These are phyloP conservation scores for Eristalinus sepulchralis DNA, from an alignment of 2,888 invertebrate genomes.

Conservation along the genomic window DNA sequence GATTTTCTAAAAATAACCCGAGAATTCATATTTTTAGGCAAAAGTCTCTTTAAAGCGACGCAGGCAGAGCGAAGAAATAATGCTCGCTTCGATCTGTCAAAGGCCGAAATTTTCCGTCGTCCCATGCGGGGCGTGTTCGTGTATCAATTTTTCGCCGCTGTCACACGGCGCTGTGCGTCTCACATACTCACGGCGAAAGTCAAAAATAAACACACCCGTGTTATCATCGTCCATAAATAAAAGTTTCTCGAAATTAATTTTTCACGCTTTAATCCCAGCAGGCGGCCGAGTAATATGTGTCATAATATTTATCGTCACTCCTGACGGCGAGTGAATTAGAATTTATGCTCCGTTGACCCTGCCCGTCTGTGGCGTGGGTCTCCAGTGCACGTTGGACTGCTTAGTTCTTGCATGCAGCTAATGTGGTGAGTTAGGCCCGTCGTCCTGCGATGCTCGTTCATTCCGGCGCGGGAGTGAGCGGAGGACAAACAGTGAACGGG, in stretches of 20 bases:
- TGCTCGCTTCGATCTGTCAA: not conserved
- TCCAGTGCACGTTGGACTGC: not conserved
- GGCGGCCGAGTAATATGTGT: slow-evolving; percentile 43
- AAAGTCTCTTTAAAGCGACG: not conserved
- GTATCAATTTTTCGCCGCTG: not conserved
- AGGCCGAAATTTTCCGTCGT: slow-evolving; percentile 8
- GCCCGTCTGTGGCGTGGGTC: not conserved
- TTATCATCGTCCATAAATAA: slow-evolving; percentile 68
- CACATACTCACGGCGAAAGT: not conserved
- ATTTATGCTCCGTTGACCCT: not conserved
- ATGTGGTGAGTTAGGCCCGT: not conserved
- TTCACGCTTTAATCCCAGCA: slow-evolving; percentile 30
- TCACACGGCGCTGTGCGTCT: not conserved
- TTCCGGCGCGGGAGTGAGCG: not conserved
- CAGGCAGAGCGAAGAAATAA: not conserved
- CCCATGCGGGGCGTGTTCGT: not conserved
- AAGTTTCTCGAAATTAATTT: slow-evolving; percentile 47
- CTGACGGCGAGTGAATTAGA: slow-evolving; percentile 44
- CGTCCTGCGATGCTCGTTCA: not conserved
- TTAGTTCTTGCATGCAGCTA: not conserved
- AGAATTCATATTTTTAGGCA: not conserved
- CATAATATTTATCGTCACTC: slow-evolving; percentile 41
- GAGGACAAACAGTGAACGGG: not conserved
- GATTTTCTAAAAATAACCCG: slow-evolving; percentile 1
- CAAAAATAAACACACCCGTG: slow-evolving; percentile 52